phyloP scores from a whole-genome alignment of 2,888 invertebrate genomes.

The Drosophila meridiana region DNA sequence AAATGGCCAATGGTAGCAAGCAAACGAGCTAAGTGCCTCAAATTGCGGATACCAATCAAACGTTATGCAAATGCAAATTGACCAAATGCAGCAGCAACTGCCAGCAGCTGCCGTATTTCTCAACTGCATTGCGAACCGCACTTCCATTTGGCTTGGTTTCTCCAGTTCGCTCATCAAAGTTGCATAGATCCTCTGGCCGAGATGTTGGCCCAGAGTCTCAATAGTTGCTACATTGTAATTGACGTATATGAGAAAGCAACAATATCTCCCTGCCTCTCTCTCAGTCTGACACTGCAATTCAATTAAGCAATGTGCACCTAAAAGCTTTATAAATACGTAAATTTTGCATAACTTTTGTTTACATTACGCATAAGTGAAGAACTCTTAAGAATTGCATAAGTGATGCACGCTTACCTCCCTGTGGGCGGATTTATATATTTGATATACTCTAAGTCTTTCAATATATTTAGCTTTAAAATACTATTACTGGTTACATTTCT shows the following conservation, averaged over 20 bases:
- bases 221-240: conserved; percentile 58
- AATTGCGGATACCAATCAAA: conserved; percentile 64
- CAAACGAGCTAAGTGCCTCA: conserved; percentile 44
- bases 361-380: no score
- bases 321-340: conserved; percentile 43
- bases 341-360: conserved; percentile 22
- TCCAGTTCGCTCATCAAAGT: conserved; percentile 59
- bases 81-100: conserved; percentile 52
- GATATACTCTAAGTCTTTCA: neutral
- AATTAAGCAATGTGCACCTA: conserved; percentile 38
- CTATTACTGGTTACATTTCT: neutral
- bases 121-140: conserved; percentile 59
- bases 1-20: conserved; percentile 17
- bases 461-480: neutral
- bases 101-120: conserved; percentile 48
- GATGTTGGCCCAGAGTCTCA: conserved; percentile 39
- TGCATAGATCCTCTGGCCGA: conserved; percentile 52
- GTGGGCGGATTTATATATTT: neutral
- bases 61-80: conserved; percentile 77
- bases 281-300: conserved; percentile 34
- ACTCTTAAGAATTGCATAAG: neutral
- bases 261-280: neutral
- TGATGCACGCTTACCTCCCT: neutral
- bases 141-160: conserved; percentile 68
- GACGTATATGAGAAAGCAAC: conserved; percentile 35